A percentile compares a stretch with the other conserved stretches of the same genome.
phyloP scores from a whole-genome alignment of 1,140 invertebrate genomes.

The Heliothis virescens region DNA sequence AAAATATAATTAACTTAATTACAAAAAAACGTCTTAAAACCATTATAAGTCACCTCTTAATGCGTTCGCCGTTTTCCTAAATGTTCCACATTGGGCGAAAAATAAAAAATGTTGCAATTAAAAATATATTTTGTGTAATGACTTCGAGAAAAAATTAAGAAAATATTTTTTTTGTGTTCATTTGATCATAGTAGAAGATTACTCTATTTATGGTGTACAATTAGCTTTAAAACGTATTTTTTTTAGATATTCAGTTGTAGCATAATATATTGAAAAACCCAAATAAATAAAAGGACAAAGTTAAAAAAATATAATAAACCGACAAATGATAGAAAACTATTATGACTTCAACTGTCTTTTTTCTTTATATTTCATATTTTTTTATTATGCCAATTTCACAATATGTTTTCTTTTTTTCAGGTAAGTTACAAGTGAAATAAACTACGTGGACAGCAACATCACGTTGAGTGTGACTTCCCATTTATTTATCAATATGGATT shows the following conservation, averaged over 20 bases:
- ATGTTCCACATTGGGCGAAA: slow-evolving; percentile 52
- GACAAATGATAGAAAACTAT: too few relatives aligned
- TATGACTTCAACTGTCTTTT: too few relatives aligned
- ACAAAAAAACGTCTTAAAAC: slow-evolving; percentile 61
- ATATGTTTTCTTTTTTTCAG: slow-evolving; percentile 34
- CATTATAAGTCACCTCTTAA: slow-evolving; percentile 68
- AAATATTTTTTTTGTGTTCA: background rate
- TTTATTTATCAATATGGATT: too few relatives aligned
- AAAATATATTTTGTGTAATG: slow-evolving; percentile 53
- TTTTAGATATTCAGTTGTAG: too few relatives aligned
- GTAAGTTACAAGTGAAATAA: slow-evolving; percentile 18
- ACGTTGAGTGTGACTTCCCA: background rate
- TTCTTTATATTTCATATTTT: too few relatives aligned
- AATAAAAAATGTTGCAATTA: slow-evolving; percentile 66
- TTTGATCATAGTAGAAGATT: background rate
- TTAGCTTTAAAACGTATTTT: too few relatives aligned
- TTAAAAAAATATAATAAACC: too few relatives aligned
- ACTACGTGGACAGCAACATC: background rate
- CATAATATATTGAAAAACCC: too few relatives aligned
- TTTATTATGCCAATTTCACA: background rate
- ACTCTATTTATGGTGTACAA: background rate
- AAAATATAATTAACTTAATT: slow-evolving; percentile 78
- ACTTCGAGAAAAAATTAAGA: background rate
- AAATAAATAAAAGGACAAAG: too few relatives aligned
- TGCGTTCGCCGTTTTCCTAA: slow-evolving; percentile 66